Percentiles rank a stretch among this genome's conserved stretches.
Conservation (phyloP, 2,797 vertebrate species). For the Danionella dracula region DNA sequence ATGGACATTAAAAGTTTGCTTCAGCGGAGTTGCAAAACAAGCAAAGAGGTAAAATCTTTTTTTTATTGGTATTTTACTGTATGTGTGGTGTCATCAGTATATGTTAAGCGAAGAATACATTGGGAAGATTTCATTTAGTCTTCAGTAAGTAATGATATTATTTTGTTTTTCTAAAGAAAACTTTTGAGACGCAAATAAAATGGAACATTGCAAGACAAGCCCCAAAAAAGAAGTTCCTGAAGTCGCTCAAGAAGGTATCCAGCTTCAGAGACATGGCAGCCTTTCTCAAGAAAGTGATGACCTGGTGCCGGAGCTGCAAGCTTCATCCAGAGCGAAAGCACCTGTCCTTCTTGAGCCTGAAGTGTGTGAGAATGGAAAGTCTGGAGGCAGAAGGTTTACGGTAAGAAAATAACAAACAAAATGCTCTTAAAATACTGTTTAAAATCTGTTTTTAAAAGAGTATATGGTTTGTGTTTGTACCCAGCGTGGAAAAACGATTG, state of each 20-base stretch:
- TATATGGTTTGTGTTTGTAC: background rate
- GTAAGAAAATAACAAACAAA: slow-evolving; percentile 39
- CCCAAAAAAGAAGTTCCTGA: slow-evolving; percentile 43
- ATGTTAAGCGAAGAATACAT: too few species aligned
- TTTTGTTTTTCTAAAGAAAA: background rate
- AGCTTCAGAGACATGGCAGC: slow-evolving; percentile 51
- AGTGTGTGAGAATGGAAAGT: slow-evolving; percentile 56
- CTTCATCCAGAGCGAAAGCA: slow-evolving; percentile 44
- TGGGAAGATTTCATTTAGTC: too few species aligned
- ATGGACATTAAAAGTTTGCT: slow-evolving; percentile 33
- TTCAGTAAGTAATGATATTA: too few species aligned
- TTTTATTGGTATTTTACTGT: too few species aligned
- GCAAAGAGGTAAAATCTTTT: slow-evolving; percentile 25
- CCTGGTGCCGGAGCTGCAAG: slow-evolving; percentile 55
- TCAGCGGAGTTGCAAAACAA: background rate
- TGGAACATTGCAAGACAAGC: background rate
- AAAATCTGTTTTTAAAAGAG: background rate
- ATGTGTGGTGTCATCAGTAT: too few species aligned
- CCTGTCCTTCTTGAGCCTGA: slow-evolving; percentile 57
- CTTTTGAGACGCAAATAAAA: slow-evolving; percentile 6
- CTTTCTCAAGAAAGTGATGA: slow-evolving; percentile 53
- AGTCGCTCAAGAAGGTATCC: slow-evolving; percentile 34
- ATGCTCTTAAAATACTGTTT: too few species aligned
- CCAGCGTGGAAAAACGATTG: slow-evolving; percentile 59
- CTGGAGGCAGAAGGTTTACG: slow-evolving; percentile 59